A percentile compares a stretch with the other conserved stretches of the same genome.
These are phyloP conservation scores for Argya squamiceps DNA, from an alignment of 2,797 vertebrate species.

Conservation along the genomic window DNA sequence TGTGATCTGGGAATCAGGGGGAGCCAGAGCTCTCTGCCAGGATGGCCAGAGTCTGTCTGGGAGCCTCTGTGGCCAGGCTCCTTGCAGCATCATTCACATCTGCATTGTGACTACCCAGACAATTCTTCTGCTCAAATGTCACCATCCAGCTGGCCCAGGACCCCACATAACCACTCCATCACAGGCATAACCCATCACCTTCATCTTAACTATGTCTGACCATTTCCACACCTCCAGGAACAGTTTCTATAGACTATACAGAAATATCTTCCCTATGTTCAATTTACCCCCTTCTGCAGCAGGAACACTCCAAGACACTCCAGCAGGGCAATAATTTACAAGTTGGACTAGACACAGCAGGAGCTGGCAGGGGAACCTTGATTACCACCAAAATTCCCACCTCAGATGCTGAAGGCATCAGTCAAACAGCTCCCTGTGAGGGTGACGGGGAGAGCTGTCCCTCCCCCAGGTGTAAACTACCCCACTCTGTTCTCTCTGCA, in stretches of 20 bases:
- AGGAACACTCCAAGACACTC: neutral
- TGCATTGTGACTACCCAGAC: neutral
- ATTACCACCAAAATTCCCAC: neutral
- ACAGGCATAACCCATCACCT: neutral
- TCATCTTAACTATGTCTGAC: neutral
- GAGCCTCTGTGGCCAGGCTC: neutral
- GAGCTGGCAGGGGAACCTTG: neutral
- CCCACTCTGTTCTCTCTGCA: neutral
- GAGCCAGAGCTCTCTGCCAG: neutral
- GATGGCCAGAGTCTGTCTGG: neutral
- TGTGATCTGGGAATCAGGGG: neutral
- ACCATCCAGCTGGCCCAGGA: neutral
- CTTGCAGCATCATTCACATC: neutral
- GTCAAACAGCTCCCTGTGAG: neutral
- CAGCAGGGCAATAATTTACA: neutral
- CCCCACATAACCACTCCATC: neutral
- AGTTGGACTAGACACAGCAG: neutral
- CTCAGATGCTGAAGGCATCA: neutral
- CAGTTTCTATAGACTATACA: neutral
- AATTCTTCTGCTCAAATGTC: neutral
- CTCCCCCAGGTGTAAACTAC: neutral
- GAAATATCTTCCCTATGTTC: neutral
- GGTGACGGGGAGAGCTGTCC: neutral
- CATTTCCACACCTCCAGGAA: neutral
- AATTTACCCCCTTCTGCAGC: neutral